Evolutionary conservation across 2,113 vertebrate species (phyloP), one percentile per base, ranked within the genome.

Genomic region (Gadus chalcogrammus): DNA sequence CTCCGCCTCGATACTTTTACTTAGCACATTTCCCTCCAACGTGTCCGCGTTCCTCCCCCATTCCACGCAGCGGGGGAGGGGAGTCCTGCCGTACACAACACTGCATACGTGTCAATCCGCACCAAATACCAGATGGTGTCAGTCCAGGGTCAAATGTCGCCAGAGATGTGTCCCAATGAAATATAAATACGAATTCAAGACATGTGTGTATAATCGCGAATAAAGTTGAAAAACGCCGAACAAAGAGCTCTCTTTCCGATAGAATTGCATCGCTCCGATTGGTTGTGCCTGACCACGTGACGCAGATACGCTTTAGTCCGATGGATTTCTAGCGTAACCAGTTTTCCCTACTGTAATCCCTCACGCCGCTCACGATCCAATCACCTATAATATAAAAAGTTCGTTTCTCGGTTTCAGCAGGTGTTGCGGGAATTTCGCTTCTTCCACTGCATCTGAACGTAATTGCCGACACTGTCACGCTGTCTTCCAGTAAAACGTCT

Each of bases 11-110:
- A 80, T 81, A 85, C 84, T 87, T 90, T 92, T 20, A 20, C 20
- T 92, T 81, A 89, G 74, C 88, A 90, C 85, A 87, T 92, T 92
- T 89, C 86, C 80, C 79, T 87, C 90, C 71, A 91, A 93, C 89
- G 92, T 93, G 92, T 92, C 90, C 88, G 90, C 89, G 91, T 87
- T 88, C 91, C 85, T 88, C 84, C 85, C 76, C 67, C 72, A 59
- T 71, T 80, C 83, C 58, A 79, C 58, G 65, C 69, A 76, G 79
- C 84, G 90, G 91, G 89, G 86, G 81, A 84, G 91, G 77, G 83
- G 85, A 82, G 78, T 88, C 92, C 90, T 71, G 87, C 91, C 90
- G 90, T 60, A 61, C 71, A 20, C 63, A 11, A n/a, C 53, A 22
- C 48, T 67, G 67, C 67, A 84, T 74, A 88, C 82, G 82, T 87